phyloP scores from a whole-genome alignment of 2,797 vertebrate genomes.

The Podarcis siculus region DNA sequence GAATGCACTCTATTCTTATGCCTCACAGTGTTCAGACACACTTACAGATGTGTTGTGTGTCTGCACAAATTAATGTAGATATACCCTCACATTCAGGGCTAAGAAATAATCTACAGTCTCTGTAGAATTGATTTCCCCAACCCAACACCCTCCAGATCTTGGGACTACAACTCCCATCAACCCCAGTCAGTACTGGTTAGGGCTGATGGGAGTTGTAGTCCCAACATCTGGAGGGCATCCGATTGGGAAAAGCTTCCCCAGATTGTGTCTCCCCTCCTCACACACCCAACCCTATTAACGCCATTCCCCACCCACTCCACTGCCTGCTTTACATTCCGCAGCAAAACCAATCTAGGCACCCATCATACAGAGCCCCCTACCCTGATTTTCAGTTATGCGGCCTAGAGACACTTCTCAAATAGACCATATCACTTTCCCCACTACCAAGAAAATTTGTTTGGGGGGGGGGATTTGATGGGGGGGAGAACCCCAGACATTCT shows the following conservation, averaged over 20 bases:
- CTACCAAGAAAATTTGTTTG: too few relatives aligned
- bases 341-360: background rate
- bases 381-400: background rate
- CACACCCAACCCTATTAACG: background rate
- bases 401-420: background rate
- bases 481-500: too few relatives aligned
- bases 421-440: background rate
- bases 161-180: too few relatives aligned
- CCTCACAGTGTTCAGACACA: background rate
- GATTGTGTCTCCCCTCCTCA: background rate
- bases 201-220: too few relatives aligned
- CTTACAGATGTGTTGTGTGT: background rate
- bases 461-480: too few relatives aligned
- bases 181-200: too few relatives aligned
- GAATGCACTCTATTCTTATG: background rate
- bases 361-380: background rate
- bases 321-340: background rate
- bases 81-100: background rate
- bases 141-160: background rate
- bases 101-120: background rate
- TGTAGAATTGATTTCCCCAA: too few relatives aligned
- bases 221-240: too few relatives aligned
- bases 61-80: background rate
- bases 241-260: too few relatives aligned
- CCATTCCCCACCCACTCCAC: background rate